Conservation (phyloP, 2,113 vertebrate species). For the Addax nasomaculatus region DNA sequence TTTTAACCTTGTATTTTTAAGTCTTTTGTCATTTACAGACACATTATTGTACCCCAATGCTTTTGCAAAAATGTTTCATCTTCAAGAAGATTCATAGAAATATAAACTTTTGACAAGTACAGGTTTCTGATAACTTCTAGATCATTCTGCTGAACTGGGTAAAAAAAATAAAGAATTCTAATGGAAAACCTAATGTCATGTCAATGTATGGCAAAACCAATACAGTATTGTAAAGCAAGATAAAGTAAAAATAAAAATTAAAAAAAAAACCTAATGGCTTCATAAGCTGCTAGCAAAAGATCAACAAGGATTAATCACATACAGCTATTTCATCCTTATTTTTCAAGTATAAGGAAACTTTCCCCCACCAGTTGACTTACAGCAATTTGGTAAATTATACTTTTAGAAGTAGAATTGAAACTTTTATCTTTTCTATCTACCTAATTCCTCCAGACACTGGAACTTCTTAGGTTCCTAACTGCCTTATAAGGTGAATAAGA, state of each 20-base stretch:
- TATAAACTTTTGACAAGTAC: not conserved
- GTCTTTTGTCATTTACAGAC: not conserved
- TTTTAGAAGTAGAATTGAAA: not conserved
- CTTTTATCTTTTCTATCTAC: not conserved
- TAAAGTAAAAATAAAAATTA: no score
- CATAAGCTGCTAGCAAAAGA: not conserved
- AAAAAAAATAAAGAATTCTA: not conserved
- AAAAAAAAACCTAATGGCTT: not conserved
- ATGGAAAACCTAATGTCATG: not conserved
- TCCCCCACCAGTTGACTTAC: not conserved
- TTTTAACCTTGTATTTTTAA: not conserved
- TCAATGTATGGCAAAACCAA: no score
- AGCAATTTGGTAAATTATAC: not conserved
- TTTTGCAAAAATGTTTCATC: not conserved
- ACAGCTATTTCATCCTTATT: not conserved
- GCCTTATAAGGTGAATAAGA: not conserved
- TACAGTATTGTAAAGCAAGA: no score
- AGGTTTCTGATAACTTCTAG: not conserved
- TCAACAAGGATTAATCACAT: not conserved
- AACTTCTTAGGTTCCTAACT: not conserved
- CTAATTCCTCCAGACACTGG: not conserved
- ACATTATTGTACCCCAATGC: not conserved
- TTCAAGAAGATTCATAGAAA: not conserved
- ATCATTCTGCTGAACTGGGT: not conserved
- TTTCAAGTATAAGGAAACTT: not conserved